A percentile compares a stretch with the other conserved stretches of the same genome.
Conservation (phyloP, 2,113 vertebrate genomes). For the Mastomys coucha region DNA sequence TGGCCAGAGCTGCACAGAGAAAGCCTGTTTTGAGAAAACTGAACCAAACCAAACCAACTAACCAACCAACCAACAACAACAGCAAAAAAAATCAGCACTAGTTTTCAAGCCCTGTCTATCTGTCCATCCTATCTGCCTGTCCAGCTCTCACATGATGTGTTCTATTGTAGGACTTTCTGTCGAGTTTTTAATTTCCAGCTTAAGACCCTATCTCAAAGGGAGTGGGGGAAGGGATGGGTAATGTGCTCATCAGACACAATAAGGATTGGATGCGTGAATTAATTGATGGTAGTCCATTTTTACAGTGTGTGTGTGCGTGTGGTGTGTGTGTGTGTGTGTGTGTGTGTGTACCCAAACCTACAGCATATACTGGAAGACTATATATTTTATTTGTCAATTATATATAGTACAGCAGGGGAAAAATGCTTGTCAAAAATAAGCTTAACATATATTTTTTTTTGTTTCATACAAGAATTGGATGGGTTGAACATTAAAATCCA, state of each 20-base stretch:
- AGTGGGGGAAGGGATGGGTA: neutral
- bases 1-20: neutral
- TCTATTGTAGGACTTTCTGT: neutral
- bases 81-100: neutral
- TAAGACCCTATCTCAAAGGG: neutral
- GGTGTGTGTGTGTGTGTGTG: neutral
- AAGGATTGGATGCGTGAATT: neutral
- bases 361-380: neutral
- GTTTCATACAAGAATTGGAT: conserved; percentile 12
- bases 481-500: neutral
- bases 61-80: neutral
- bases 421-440: conserved; percentile 10
- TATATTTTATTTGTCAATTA: neutral
- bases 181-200: neutral
- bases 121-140: neutral
- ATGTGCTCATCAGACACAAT: neutral
- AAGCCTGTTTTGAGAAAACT: neutral
- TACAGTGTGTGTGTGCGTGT: neutral
- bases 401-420: neutral
- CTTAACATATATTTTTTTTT: conserved; percentile 22
- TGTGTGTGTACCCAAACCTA: neutral
- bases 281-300: neutral
- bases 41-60: neutral
- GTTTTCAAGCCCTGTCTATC: neutral
- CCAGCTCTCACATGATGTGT: neutral